These are phyloP conservation scores for Lipotes vexillifer DNA, from an alignment of 2,113 vertebrate species.

Conservation along the genomic window DNA sequence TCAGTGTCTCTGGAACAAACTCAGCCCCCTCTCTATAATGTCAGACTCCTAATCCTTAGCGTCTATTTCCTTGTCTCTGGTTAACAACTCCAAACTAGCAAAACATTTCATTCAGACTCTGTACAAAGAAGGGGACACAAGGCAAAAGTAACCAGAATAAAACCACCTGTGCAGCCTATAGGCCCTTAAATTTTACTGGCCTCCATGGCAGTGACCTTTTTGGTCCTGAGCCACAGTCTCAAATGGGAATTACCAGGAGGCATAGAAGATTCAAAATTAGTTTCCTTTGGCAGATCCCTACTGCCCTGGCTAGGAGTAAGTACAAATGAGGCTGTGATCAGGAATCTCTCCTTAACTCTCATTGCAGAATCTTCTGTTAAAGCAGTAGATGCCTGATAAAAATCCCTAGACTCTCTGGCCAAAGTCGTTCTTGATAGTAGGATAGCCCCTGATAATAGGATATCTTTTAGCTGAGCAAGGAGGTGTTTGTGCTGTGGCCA, in stretches of 20 bases:
- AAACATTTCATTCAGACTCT: neutral
- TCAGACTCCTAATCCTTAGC: neutral
- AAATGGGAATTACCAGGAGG: neutral
- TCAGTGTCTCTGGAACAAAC: neutral
- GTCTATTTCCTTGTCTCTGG: neutral
- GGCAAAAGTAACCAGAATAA: neutral
- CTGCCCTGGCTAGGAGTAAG: neutral
- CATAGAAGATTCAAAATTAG: neutral
- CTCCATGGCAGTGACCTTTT: neutral
- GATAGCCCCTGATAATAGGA: neutral
- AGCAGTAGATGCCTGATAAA: neutral
- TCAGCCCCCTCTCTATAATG: neutral
- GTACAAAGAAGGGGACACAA: neutral
- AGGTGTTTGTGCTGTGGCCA: neutral
- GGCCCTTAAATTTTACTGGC: neutral
- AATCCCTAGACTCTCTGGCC: neutral
- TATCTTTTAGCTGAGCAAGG: neutral
- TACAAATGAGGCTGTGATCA: neutral
- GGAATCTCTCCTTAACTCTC: neutral
- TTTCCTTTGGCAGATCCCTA: neutral
- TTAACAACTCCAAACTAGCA: neutral
- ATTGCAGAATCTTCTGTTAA: neutral
- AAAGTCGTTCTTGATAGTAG: neutral
- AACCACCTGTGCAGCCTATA: neutral
- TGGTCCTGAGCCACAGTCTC: neutral